Evolutionary conservation across 2,797 vertebrate species (phyloP).

Genomic region (Phataginus tricuspis): DNA sequence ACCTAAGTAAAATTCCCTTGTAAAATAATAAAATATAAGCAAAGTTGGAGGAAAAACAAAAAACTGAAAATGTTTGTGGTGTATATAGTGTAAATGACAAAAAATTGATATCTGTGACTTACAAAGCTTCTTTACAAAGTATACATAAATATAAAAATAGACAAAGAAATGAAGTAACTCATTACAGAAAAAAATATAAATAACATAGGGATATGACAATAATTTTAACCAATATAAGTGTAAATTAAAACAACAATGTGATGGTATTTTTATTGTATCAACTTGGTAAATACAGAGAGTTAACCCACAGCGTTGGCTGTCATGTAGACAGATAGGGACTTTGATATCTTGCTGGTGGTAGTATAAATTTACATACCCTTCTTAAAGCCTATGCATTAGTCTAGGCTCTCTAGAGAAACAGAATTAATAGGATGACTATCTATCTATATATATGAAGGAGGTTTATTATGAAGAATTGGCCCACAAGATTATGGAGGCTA

Average conservation of each 20-base stretch:
- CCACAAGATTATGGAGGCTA: background rate
- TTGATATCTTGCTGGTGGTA: background rate
- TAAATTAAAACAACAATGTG: background rate
- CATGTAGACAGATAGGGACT: background rate
- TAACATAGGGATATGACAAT: background rate
- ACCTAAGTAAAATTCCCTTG: background rate
- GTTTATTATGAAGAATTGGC: background rate
- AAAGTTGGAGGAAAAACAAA: background rate
- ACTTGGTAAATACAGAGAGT: background rate
- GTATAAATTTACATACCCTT: background rate
- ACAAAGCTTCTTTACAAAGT: background rate
- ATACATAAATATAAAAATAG: background rate
- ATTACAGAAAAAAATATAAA: background rate
- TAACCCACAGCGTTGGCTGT: background rate
- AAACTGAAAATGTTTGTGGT: background rate
- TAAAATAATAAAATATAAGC: constrained; percentile 11
- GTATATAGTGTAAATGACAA: background rate
- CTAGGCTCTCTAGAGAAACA: background rate
- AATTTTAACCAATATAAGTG: constrained; percentile 5
- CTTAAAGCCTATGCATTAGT: background rate
- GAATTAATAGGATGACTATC: background rate
- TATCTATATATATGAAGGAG: background rate
- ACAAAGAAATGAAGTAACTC: background rate
- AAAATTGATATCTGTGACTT: background rate
- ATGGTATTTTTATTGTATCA: background rate